A percentile compares a stretch with the other conserved stretches of the same genome.
Evolutionary conservation across 2,113 vertebrate species (phyloP).

Genomic region (Ciconia stormi): DNA sequence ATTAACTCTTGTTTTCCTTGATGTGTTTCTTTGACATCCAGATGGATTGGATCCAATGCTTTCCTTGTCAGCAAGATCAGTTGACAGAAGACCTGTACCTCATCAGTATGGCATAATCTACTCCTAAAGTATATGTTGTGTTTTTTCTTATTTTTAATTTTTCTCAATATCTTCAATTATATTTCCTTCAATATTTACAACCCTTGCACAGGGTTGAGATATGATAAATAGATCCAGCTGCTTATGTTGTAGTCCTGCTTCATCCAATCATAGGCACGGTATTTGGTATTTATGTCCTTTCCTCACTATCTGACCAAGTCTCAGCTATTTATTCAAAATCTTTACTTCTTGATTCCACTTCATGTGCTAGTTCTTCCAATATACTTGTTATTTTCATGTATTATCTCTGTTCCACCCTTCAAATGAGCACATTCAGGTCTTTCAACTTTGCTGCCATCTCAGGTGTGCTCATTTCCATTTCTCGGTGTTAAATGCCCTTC

Average conservation of each 20-base stretch:
- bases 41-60: neutral
- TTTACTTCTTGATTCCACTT: neutral
- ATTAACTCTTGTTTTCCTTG: neutral
- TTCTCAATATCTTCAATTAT: neutral
- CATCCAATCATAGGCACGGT: neutral
- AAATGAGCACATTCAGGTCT: neutral
- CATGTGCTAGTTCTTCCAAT: neutral
- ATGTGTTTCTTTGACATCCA: neutral
- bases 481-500: neutral
- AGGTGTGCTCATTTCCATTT: neutral
- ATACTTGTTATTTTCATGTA: neutral
- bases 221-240: neutral
- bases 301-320: neutral
- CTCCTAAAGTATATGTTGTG: neutral
- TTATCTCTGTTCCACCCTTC: neutral
- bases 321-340: neutral
- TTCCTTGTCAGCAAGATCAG: neutral
- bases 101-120: neutral
- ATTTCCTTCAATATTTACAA: neutral
- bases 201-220: neutral
- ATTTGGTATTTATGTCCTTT: neutral
- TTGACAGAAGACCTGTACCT: neutral
- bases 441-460: neutral
- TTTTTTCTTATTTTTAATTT: neutral
- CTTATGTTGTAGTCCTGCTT: neutral